These are phyloP conservation scores for Drosophila siamana DNA, from an alignment of 2,888 invertebrate species.

Conservation along the genomic window DNA sequence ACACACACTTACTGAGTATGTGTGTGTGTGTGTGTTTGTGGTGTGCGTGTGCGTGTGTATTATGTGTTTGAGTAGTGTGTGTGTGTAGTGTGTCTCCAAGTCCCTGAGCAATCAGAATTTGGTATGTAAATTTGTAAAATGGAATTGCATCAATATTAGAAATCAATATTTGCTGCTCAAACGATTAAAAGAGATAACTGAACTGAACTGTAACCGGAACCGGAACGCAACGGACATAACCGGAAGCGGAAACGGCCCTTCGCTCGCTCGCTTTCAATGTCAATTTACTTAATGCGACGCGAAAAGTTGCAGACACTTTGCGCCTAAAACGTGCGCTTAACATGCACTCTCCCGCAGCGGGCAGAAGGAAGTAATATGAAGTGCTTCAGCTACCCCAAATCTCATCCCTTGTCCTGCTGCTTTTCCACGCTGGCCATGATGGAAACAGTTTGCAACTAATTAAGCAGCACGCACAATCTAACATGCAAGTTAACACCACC, in stretches of 20 bases:
- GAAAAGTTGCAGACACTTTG: slow-evolving; percentile 50
- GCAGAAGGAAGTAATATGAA: slow-evolving; percentile 3
- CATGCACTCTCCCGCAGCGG: slow-evolving; percentile 31
- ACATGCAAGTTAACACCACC: slow-evolving; percentile 77
- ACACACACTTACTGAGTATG: slow-evolving; percentile 17
- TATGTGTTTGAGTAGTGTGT: slow-evolving; percentile 9
- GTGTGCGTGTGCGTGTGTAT: slow-evolving; percentile 13
- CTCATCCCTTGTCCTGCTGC: slow-evolving; percentile 21
- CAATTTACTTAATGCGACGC: slow-evolving; percentile 65
- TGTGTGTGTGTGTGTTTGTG: slow-evolving; percentile 10
- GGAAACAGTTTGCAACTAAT: slow-evolving; percentile 81
- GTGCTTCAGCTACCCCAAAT: slow-evolving; percentile 3
- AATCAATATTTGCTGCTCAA: slow-evolving; percentile 74
- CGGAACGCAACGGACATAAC: slow-evolving; percentile 14
- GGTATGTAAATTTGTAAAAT: slow-evolving; percentile 81
- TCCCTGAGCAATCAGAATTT: slow-evolving; percentile 83
- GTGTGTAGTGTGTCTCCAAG: slow-evolving; percentile 62
- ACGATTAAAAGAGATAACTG: slow-evolving; percentile 66
- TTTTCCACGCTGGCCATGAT: slow-evolving; percentile 54
- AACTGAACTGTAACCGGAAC: slow-evolving; percentile 2
- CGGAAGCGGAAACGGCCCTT: slow-evolving; percentile 31
- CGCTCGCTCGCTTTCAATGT: slow-evolving; percentile 59
- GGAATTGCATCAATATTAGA: slow-evolving; percentile 82
- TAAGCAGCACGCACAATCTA: slow-evolving; percentile 81
- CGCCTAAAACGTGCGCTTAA: slow-evolving; percentile 51